Conservation (phyloP, 2,797 vertebrate species). For the Cuniculus paca region DNA sequence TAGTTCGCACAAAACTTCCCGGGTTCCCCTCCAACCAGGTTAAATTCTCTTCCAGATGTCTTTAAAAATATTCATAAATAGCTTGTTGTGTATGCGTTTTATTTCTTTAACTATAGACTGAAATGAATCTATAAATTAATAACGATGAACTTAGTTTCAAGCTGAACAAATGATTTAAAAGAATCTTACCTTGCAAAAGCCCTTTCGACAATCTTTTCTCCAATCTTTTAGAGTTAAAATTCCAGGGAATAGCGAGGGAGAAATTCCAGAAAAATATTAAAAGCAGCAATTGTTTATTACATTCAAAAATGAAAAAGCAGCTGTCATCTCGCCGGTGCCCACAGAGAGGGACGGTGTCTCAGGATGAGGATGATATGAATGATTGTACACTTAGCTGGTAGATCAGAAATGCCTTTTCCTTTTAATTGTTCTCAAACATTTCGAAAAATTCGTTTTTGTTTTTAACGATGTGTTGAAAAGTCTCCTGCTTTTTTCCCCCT, state of each 20-base stretch:
- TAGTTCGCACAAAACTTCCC: conserved; percentile 83
- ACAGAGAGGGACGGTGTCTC: conserved; percentile 78
- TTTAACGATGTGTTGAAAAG: conserved; percentile 66
- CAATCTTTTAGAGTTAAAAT: conserved; percentile 85
- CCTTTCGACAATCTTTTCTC: conserved; percentile 82
- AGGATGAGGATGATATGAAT: conserved; percentile 72
- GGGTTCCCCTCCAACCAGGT: conserved; percentile 39
- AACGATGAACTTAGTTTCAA: conserved; percentile 70
- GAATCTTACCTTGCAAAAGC: conserved; percentile 87
- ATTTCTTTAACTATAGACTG: background rate
- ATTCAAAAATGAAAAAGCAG: conserved; percentile 82
- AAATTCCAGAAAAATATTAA: conserved; percentile 78
- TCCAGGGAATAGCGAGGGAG: conserved; percentile 79
- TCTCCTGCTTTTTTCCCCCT: conserved; percentile 68
- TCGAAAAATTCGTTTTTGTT: conserved; percentile 71
- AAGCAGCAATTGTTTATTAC: conserved; percentile 84
- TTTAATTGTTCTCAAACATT: conserved; percentile 74
- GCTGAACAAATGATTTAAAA: conserved; percentile 76
- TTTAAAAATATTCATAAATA: conserved; percentile 35
- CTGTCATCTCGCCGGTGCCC: conserved; percentile 85
- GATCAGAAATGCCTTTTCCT: conserved; percentile 67
- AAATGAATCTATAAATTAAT: conserved; percentile 28
- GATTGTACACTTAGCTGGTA: conserved; percentile 70
- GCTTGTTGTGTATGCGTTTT: background rate
- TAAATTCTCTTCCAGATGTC: conserved; percentile 60